Evolutionary conservation across 2,888 invertebrate species (phyloP).

Genomic region (Orthosia cruda): DNA sequence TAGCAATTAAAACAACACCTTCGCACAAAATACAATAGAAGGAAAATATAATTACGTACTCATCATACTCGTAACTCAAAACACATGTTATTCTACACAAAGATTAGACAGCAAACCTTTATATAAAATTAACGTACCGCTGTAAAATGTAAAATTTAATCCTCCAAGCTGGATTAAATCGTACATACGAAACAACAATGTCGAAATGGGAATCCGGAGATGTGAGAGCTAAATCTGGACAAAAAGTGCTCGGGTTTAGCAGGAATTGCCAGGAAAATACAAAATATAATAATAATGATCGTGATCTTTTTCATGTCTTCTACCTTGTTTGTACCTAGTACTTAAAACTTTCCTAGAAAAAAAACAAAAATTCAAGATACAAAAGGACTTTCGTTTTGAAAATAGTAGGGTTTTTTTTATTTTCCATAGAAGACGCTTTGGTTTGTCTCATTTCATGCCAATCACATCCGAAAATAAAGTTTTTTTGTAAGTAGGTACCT

Average conservation of each 20-base stretch:
- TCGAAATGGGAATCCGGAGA: constrained; percentile 61
- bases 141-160: constrained; percentile 63
- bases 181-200: constrained; percentile 58
- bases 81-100: constrained; percentile 51
- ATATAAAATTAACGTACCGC: constrained; percentile 52
- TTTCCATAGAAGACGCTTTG: too few species aligned
- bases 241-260: constrained; percentile 32
- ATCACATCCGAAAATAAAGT: too few species aligned
- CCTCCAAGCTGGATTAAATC: constrained; percentile 63
- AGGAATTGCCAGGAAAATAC: constrained; percentile 4
- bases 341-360: too few species aligned
- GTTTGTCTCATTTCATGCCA: too few species aligned
- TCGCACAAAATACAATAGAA: neutral
- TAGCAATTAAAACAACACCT: constrained; percentile 6
- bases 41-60: constrained; percentile 33
- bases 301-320: too few species aligned
- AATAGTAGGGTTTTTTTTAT: too few species aligned
- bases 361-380: too few species aligned
- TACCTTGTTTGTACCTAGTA: too few species aligned
- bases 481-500: too few species aligned
- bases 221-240: constrained; percentile 41
- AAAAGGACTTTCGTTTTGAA: too few species aligned
- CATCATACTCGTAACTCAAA: constrained; percentile 24
- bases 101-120: constrained; percentile 53
- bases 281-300: too few species aligned